phyloP scores from a whole-genome alignment of 2,113 vertebrate genomes.

The Climacteris rufus region DNA sequence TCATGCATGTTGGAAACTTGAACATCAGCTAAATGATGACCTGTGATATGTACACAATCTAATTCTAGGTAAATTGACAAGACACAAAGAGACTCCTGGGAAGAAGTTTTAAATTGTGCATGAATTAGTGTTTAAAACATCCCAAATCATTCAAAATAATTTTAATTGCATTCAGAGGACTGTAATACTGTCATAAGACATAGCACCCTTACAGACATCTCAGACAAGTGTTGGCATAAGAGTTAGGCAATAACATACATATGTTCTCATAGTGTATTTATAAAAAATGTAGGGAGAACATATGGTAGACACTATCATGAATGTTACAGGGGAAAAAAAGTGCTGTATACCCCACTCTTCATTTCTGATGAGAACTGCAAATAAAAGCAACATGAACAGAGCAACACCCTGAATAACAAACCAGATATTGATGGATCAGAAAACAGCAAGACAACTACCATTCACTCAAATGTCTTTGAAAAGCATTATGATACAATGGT shows the following conservation, averaged over 20 bases:
- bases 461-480: not conserved
- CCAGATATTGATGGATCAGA: not conserved
- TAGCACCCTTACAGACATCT: not conserved
- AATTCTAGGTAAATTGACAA: not conserved
- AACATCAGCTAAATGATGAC: not conserved
- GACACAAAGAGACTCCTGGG: not conserved
- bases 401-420: not conserved
- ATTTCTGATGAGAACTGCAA: not conserved
- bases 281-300: slow-evolving; percentile 15
- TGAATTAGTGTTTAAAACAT: not conserved
- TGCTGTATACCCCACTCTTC: not conserved
- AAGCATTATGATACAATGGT: not conserved
- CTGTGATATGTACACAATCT: not conserved
- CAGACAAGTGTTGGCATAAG: slow-evolving; percentile 35
- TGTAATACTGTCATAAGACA: not conserved
- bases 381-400: not conserved
- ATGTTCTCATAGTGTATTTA: slow-evolving; percentile 24
- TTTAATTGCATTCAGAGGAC: not conserved
- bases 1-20: not conserved
- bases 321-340: not conserved
- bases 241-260: slow-evolving; percentile 2
- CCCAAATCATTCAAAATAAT: not conserved
- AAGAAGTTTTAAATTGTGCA: not conserved
- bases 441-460: not conserved
- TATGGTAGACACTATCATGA: slow-evolving; percentile 12